phyloP scores from a whole-genome alignment of 2,113 vertebrate genomes.

The Myrmecobius fasciatus region DNA sequence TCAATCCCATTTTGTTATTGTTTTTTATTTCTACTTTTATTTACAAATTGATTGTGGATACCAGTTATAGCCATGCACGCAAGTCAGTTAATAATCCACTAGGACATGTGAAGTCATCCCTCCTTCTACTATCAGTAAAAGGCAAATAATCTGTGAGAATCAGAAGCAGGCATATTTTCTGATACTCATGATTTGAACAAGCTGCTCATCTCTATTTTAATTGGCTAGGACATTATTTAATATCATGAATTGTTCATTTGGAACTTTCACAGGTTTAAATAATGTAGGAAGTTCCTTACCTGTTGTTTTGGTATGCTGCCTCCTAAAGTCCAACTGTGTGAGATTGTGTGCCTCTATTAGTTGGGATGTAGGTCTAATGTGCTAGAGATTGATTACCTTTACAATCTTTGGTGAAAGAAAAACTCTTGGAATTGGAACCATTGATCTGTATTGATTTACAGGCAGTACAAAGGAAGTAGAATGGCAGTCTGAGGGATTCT shows the following conservation, averaged over 20 bases:
- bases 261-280: too few relatives aligned
- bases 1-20: background rate
- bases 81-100: background rate
- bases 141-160: background rate
- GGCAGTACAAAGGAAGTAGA: background rate
- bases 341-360: background rate
- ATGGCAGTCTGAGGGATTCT: background rate
- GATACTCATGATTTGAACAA: background rate
- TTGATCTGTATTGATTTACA: background rate
- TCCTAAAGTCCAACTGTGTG: background rate
- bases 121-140: background rate
- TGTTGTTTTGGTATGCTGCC: background rate
- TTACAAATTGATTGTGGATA: background rate
- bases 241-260: too few relatives aligned
- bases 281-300: background rate
- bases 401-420: background rate
- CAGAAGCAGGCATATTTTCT: background rate
- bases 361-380: background rate
- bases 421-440: background rate
- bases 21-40: slow-evolving; percentile 30
- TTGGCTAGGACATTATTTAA: background rate
- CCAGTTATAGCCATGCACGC: background rate
- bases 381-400: background rate
- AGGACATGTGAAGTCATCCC: background rate
- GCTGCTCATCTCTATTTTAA: background rate